Percentiles rank a stretch among this genome's conserved stretches.
Conservation (phyloP, 2,888 invertebrate genomes). For the Drosophila pseudotalamancana region DNA sequence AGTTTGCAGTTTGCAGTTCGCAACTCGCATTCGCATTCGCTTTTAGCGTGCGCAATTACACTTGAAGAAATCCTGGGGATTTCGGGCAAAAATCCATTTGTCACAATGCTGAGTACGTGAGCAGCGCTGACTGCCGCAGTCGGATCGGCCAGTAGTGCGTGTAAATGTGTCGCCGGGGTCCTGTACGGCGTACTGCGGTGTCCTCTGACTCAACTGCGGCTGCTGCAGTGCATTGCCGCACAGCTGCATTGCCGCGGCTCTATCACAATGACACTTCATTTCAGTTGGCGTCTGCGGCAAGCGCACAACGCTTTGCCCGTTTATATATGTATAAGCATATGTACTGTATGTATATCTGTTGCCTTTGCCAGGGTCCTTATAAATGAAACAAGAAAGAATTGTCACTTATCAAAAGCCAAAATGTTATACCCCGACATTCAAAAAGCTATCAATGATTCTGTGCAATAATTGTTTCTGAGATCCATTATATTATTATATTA, state of each 20-base stretch:
- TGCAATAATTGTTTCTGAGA: too few species aligned
- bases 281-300: constrained; percentile 73
- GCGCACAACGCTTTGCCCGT: constrained; percentile 54
- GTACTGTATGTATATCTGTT: constrained; percentile 23
- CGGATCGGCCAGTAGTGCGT: constrained; percentile 62
- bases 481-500: too few species aligned
- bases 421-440: too few species aligned
- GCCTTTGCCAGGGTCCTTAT: constrained; percentile 39
- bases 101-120: constrained; percentile 80
- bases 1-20: constrained; percentile 19
- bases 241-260: constrained; percentile 66
- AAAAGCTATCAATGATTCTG: too few species aligned
- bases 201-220: constrained; percentile 29
- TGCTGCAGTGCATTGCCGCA: constrained; percentile 37
- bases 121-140: constrained; percentile 63
- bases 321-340: constrained; percentile 29
- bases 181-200: constrained; percentile 22
- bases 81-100: constrained; percentile 78
- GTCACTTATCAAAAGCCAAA: constrained; percentile 1
- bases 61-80: constrained; percentile 77
- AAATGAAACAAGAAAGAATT: constrained; percentile 18
- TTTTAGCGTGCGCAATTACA: constrained; percentile 75
- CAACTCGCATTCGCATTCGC: constrained; percentile 38
- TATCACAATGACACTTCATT: constrained; percentile 79
- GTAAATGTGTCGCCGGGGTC: constrained; percentile 68